Percentiles rank a stretch among this genome's conserved stretches.
Evolutionary conservation across 2,113 vertebrate genomes (phyloP).

Genomic region (Carassius carassius): DNA sequence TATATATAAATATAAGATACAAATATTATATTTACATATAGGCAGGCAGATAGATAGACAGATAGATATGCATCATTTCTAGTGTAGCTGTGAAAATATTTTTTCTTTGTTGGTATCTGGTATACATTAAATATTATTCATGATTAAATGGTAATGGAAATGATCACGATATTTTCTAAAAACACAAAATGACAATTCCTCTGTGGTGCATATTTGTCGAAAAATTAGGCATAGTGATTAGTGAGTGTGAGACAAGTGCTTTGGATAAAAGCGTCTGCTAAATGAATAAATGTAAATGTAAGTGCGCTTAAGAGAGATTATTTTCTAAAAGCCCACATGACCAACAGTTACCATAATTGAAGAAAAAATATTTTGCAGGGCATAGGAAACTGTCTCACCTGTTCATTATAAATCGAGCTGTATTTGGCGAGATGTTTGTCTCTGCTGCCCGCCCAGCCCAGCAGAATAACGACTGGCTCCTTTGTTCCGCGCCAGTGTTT

Average conservation of each 20-base stretch:
- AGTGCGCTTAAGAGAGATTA: too few species aligned
- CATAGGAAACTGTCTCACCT: conserved; percentile 72
- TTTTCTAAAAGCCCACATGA: neutral
- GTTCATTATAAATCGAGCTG: conserved; percentile 88
- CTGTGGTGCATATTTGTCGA: neutral
- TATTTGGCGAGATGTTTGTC: conserved; percentile 93
- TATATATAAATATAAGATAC: neutral
- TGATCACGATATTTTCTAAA: neutral
- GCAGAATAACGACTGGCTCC: conserved; percentile 88
- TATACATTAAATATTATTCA: neutral
- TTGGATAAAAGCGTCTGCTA: too few species aligned
- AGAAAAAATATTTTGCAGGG: neutral
- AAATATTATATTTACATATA: neutral
- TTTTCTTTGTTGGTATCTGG: neutral
- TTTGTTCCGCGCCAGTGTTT: conserved; percentile 74
- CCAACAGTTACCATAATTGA: neutral
- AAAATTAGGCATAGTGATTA: neutral
- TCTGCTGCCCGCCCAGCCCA: conserved; percentile 94
- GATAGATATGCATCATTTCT: neutral
- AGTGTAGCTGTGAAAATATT: neutral
- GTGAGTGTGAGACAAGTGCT: neutral
- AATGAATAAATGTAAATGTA: too few species aligned
- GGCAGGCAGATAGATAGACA: too few species aligned
- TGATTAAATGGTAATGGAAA: neutral
- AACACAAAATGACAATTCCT: neutral